Percentiles rank a stretch among this genome's conserved stretches.
phyloP scores from a whole-genome alignment of 2,797 vertebrate genomes.

The Trachops cirrhosus region DNA sequence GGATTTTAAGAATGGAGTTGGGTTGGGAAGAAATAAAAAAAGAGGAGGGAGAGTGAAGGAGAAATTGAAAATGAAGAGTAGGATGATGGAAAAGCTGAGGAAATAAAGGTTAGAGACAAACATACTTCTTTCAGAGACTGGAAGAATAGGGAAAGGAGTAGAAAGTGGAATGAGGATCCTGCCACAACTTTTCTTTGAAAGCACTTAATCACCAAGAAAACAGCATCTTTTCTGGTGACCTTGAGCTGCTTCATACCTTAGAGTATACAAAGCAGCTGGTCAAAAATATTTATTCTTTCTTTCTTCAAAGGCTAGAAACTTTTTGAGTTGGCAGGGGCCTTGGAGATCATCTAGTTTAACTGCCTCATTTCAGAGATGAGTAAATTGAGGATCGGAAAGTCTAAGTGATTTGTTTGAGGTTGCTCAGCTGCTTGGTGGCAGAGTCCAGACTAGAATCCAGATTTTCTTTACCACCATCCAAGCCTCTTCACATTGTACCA shows the following conservation, averaged over 20 bases:
- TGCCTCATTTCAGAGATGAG: background rate
- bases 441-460: background rate
- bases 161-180: background rate
- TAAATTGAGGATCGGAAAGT: background rate
- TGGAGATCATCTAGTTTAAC: background rate
- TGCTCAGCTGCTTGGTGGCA: background rate
- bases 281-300: background rate
- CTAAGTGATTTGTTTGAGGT: background rate
- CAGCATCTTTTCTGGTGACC: background rate
- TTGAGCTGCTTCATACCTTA: background rate
- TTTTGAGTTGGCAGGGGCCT: background rate
- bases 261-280: background rate
- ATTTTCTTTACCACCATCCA: background rate
- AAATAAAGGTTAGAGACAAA: background rate
- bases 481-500: background rate
- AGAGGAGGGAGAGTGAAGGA: background rate
- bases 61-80: background rate
- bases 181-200: background rate
- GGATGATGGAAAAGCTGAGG: background rate
- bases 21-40: background rate
- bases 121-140: background rate
- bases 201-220: background rate
- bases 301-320: constrained; percentile 20
- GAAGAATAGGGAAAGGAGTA: background rate
- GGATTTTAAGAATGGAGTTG: background rate